These are phyloP conservation scores for Hypotaenidia philippensis DNA, from an alignment of 2,797 vertebrate species.

Conservation along the genomic window DNA sequence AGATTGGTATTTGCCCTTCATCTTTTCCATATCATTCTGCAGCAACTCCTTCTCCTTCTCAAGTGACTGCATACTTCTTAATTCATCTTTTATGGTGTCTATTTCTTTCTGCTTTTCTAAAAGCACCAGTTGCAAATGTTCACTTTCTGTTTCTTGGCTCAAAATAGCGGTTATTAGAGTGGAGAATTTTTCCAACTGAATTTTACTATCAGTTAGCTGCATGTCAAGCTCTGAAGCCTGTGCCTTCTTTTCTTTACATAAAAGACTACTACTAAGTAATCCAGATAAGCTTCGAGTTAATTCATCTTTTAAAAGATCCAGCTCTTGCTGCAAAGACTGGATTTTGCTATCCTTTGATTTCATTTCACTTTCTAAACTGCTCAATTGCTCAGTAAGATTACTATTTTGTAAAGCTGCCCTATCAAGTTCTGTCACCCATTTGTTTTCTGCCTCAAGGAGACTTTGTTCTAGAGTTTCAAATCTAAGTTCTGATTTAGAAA, in stretches of 20 bases:
- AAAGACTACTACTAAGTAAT: slow-evolving; percentile 78
- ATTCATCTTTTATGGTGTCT: slow-evolving; percentile 52
- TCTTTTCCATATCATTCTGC: slow-evolving; percentile 70
- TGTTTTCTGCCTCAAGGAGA: slow-evolving; percentile 87
- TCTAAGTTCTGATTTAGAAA: slow-evolving; percentile 81
- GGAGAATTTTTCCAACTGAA: slow-evolving; percentile 80
- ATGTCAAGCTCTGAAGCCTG: slow-evolving; percentile 62
- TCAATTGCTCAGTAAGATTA: slow-evolving; percentile 79
- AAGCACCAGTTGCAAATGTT: slow-evolving; percentile 75
- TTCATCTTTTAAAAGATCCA: slow-evolving; percentile 83
- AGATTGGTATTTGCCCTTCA: slow-evolving; percentile 66
- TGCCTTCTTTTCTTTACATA: slow-evolving; percentile 76
- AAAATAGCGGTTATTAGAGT: slow-evolving; percentile 76
- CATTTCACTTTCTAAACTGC: slow-evolving; percentile 81
- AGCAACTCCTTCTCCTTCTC: slow-evolving; percentile 74
- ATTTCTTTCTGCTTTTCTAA: slow-evolving; percentile 79
- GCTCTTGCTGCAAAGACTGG: slow-evolving; percentile 83
- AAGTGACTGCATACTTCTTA: slow-evolving; percentile 32
- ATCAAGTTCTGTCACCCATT: slow-evolving; percentile 85
- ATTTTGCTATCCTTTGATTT: slow-evolving; percentile 85
- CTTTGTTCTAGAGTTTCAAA: slow-evolving; percentile 82
- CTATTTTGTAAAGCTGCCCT: slow-evolving; percentile 82
- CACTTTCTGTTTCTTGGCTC: slow-evolving; percentile 81
- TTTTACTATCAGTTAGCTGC: slow-evolving; percentile 73
- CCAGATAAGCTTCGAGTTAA: slow-evolving; percentile 78